Evolutionary conservation across 2,113 vertebrate genomes (phyloP).

Genomic region (Bothrops jararaca): DNA sequence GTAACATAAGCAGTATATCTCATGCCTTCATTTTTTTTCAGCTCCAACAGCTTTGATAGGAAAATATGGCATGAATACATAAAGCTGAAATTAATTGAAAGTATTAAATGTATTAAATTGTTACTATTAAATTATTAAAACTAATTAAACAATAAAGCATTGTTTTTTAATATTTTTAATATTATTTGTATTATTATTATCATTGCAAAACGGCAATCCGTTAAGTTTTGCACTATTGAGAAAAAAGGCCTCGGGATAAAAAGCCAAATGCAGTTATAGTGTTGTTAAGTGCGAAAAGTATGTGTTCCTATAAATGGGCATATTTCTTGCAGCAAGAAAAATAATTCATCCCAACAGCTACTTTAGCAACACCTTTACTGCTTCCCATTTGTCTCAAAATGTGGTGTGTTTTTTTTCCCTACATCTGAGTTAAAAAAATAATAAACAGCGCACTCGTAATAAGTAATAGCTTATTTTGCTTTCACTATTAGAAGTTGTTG

Average conservation of each 20-base stretch:
- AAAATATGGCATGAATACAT: neutral
- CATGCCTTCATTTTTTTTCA: neutral
- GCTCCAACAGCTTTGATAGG: neutral
- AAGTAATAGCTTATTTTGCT: conserved; percentile 24
- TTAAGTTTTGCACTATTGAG: neutral
- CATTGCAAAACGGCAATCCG: neutral
- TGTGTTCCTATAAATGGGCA: neutral
- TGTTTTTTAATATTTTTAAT: neutral
- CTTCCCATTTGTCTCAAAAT: neutral
- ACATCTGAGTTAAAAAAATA: neutral
- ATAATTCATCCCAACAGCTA: neutral
- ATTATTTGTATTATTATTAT: neutral
- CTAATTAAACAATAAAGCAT: neutral
- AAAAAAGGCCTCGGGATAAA: neutral
- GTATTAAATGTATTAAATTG: neutral
- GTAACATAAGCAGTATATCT: neutral
- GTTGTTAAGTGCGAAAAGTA: too few species aligned
- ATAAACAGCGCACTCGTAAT: conserved; percentile 2
- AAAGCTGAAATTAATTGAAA: conserved; percentile 22
- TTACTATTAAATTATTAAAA: conserved; percentile 12
- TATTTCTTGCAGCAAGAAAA: neutral
- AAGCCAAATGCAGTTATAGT: neutral
- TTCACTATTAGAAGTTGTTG: conserved; percentile 25
- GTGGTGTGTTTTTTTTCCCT: neutral
- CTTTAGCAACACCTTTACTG: neutral